phyloP scores from a whole-genome alignment of 2,797 vertebrate genomes.

The Pangasius djambal region DNA sequence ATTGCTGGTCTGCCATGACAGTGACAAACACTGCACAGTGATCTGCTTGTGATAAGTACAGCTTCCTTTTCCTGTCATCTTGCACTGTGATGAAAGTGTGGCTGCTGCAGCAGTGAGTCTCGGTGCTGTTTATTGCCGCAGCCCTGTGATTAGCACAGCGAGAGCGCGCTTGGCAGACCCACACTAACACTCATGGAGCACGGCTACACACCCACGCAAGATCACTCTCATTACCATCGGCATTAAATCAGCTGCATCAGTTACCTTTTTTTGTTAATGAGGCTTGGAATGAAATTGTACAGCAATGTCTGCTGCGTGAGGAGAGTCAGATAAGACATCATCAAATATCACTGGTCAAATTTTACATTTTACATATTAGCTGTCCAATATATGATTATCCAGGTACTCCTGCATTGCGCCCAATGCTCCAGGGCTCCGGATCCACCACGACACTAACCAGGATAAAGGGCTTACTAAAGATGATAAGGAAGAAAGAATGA shows the following conservation, averaged over 20 bases:
- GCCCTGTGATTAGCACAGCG: constrained; percentile 71
- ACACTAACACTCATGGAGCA: constrained; percentile 6
- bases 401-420: not conserved
- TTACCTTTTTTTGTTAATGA: not conserved
- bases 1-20: constrained; percentile 21
- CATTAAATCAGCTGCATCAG: not conserved
- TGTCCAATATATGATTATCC: too few relatives aligned
- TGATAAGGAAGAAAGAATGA: not conserved
- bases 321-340: not conserved
- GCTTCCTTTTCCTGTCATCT: constrained; percentile 52
- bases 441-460: not conserved
- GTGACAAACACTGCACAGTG: not conserved
- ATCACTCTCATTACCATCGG: constrained; percentile 2
- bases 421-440: not conserved
- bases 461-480: not conserved
- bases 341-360: not conserved
- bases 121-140: constrained; percentile 72
- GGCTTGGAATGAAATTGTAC: not conserved
- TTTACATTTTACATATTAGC: not conserved
- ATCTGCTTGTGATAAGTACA: constrained; percentile 3
- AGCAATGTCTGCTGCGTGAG: not conserved
- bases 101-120: constrained; percentile 64
- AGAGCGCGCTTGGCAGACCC: constrained; percentile 19
- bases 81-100: constrained; percentile 68
- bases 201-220: not conserved